Conservation (phyloP, 1,140 invertebrate species). For the Drosophila novamexicana region DNA sequence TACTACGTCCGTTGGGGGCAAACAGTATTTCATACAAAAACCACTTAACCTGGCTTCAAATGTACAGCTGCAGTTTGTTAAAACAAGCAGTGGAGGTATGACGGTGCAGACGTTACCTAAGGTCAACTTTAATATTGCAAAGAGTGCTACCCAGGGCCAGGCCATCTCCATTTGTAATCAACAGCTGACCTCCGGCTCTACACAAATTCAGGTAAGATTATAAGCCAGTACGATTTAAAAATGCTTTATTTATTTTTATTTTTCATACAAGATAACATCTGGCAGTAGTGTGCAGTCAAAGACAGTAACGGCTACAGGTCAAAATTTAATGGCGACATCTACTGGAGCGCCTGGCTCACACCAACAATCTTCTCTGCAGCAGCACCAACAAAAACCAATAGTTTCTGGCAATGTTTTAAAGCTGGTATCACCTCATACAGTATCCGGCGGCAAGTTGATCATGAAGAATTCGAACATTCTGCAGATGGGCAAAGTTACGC, state of each 20-base stretch:
- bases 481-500: slow-evolving; percentile 86
- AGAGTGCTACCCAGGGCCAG: slow-evolving; percentile 50
- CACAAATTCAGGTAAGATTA: slow-evolving; percentile 81
- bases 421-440: slow-evolving; percentile 70
- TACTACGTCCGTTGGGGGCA: slow-evolving; percentile 69
- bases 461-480: slow-evolving; percentile 90
- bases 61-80: slow-evolving; percentile 81
- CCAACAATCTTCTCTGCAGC: slow-evolving; percentile 49
- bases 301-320: slow-evolving; percentile 8
- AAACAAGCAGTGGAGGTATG: slow-evolving; percentile 77
- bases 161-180: slow-evolving; percentile 47
- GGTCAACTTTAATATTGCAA: slow-evolving; percentile 74
- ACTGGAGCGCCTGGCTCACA: neutral
- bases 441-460: slow-evolving; percentile 86
- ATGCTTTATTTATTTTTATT: neutral
- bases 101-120: slow-evolving; percentile 78
- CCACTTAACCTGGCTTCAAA: slow-evolving; percentile 72
- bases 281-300: slow-evolving; percentile 86
- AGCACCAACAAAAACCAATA: slow-evolving; percentile 58
- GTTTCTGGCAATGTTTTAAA: slow-evolving; percentile 80
- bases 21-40: slow-evolving; percentile 82
- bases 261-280: slow-evolving; percentile 27
- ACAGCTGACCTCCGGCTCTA: slow-evolving; percentile 42
- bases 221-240: neutral
- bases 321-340: slow-evolving; percentile 46